phyloP scores from a whole-genome alignment of 2,888 invertebrate species.

The Proisotoma minuta region DNA sequence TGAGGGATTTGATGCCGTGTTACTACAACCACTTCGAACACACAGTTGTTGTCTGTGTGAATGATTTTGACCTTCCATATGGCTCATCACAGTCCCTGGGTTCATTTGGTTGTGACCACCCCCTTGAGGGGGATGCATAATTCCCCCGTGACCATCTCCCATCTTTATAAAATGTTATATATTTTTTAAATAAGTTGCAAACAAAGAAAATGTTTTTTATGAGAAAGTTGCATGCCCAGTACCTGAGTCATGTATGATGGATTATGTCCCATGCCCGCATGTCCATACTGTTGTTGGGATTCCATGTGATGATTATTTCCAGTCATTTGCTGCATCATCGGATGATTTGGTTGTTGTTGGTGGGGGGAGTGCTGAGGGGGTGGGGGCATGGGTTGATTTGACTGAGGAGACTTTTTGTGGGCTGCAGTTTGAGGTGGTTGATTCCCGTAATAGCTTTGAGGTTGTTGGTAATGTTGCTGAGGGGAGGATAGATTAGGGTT shows the following conservation, averaged over 20 bases:
- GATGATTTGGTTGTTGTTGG: slow-evolving; percentile 37
- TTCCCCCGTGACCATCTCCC: slow-evolving; percentile 38
- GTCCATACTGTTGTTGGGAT: slow-evolving; percentile 42
- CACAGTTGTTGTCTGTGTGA: slow-evolving; percentile 42
- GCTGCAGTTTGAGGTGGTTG: slow-evolving; percentile 41
- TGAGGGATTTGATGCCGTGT: slow-evolving; percentile 51
- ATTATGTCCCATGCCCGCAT: slow-evolving; percentile 43
- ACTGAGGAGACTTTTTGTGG: slow-evolving; percentile 49
- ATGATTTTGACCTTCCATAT: slow-evolving; percentile 43
- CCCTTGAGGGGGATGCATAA: slow-evolving; percentile 40
- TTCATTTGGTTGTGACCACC: slow-evolving; percentile 40
- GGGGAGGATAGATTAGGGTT: slow-evolving; percentile 43
- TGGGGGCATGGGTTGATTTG: slow-evolving; percentile 46
- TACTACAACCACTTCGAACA: slow-evolving; percentile 52
- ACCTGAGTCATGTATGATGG: slow-evolving; percentile 39
- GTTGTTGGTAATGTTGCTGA: slow-evolving; percentile 57
- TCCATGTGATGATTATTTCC: slow-evolving; percentile 39
- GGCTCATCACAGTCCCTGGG: slow-evolving; percentile 40
- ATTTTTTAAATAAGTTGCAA: too few species aligned
- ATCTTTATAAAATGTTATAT: slow-evolving; percentile 30
- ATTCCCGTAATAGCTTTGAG: slow-evolving; percentile 49
- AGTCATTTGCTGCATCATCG: slow-evolving; percentile 42
- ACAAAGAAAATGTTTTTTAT: neutral
- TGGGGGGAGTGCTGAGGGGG: slow-evolving; percentile 29
- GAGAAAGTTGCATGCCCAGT: slow-evolving; percentile 3